Percentiles rank a stretch among this genome's conserved stretches.
These are phyloP conservation scores for Falcaria lacertinaria DNA, from an alignment of 2,888 invertebrate genomes.

Conservation along the genomic window DNA sequence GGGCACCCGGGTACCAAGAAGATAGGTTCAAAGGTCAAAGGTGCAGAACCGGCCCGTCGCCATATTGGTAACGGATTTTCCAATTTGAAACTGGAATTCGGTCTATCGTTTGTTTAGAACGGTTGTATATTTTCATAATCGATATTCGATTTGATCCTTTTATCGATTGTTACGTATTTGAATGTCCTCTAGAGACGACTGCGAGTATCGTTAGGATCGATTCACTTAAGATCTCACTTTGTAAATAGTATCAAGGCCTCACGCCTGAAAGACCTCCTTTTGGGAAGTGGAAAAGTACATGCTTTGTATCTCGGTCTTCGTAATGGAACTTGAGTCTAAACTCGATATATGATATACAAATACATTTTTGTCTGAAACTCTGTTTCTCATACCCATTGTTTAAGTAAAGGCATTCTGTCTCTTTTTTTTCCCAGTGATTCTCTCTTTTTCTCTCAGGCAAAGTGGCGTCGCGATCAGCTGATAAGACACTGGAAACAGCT, in stretches of 20 bases:
- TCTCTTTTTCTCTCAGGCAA: no score
- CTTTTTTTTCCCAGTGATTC: no score
- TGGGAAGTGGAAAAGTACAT: no score
- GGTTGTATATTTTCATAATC: constrained; percentile 3
- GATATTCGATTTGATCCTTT: background rate
- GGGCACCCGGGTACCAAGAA: constrained; percentile 59
- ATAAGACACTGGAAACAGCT: no score
- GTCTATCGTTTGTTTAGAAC: constrained; percentile 19
- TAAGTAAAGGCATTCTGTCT: no score
- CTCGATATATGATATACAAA: no score
- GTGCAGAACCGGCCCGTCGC: constrained; percentile 57
- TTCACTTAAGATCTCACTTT: background rate
- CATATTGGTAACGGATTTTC: constrained; percentile 55
- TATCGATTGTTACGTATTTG: background rate
- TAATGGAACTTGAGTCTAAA: no score
- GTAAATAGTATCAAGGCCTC: background rate
- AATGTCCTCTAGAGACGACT: no score
- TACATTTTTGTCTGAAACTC: no score
- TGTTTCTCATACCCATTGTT: no score
- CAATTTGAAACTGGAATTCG: constrained; percentile 12
- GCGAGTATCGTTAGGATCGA: background rate
- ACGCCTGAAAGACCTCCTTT: background rate
- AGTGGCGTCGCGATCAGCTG: no score
- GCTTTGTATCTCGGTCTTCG: no score
- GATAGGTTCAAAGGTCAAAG: constrained; percentile 64